Conservation (phyloP, 1,140 invertebrate genomes). For the Orussus abietinus region DNA sequence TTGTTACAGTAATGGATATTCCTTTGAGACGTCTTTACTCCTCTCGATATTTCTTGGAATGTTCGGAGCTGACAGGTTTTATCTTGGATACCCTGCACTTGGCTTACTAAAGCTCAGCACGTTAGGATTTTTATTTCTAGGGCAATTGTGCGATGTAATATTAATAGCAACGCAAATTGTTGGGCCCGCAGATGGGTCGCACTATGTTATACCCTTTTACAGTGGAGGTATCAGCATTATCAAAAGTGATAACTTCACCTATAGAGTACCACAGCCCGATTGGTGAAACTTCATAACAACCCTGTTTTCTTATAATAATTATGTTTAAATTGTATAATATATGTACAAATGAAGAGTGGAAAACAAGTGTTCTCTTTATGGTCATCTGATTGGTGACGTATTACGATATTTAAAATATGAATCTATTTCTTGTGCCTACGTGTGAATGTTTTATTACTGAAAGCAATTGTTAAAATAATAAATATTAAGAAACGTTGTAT, state of each 20-base stretch:
- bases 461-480: too few relatives aligned
- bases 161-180: constrained; percentile 91
- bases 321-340: too few relatives aligned
- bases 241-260: constrained; percentile 81
- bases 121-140: constrained; percentile 94
- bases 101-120: constrained; percentile 93
- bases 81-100: constrained; percentile 92
- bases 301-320: too few relatives aligned
- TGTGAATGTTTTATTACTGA: too few relatives aligned
- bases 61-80: constrained; percentile 97
- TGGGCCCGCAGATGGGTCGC: constrained; percentile 93
- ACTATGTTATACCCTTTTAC: constrained; percentile 92
- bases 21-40: constrained; percentile 85
- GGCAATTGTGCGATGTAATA: constrained; percentile 91
- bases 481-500: too few relatives aligned
- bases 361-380: too few relatives aligned
- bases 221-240: constrained; percentile 81
- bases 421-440: too few relatives aligned
- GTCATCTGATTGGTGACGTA: too few relatives aligned
- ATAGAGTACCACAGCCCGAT: constrained; percentile 75
- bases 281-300: too few relatives aligned
- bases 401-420: too few relatives aligned
- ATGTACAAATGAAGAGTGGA: too few relatives aligned
- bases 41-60: constrained; percentile 94
- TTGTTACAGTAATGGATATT: constrained; percentile 83